A percentile compares a stretch with the other conserved stretches of the same genome.
phyloP scores from a whole-genome alignment of 2,888 invertebrate genomes.

The Cheiracanthium punctorium region DNA sequence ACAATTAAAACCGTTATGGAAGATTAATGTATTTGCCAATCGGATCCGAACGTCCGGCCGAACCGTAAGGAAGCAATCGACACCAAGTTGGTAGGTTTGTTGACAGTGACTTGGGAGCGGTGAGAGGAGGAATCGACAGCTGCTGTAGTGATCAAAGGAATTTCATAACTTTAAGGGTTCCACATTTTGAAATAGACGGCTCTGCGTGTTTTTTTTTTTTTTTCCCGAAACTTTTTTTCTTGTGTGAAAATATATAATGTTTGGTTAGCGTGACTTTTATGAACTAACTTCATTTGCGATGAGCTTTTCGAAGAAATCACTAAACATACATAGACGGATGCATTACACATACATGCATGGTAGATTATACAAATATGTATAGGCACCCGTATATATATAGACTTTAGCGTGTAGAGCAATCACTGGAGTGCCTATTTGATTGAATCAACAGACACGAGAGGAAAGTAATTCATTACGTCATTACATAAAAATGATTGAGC shows the following conservation, averaged over 20 bases:
- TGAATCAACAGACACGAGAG: too few species aligned
- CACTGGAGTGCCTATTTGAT: too few species aligned
- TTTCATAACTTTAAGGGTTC: background rate
- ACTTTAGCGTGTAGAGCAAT: too few species aligned
- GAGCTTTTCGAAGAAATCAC: background rate
- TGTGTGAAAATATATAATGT: background rate
- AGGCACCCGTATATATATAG: background rate
- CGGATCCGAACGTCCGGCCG: constrained; percentile 33
- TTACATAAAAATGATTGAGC: too few species aligned
- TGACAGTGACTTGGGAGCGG: constrained; percentile 1
- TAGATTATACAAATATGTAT: background rate
- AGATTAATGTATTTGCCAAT: constrained; percentile 67
- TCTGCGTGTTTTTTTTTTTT: background rate
- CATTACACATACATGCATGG: background rate
- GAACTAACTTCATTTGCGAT: background rate
- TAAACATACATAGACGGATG: background rate
- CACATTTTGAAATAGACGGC: background rate
- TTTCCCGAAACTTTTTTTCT: background rate
- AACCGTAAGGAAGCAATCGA: background rate
- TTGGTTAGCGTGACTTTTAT: background rate
- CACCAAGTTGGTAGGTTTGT: constrained; percentile 10
- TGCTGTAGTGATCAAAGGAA: background rate
- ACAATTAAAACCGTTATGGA: constrained; percentile 69
- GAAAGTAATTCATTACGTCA: too few species aligned
- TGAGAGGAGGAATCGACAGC: background rate